Evolutionary conservation across 2,888 invertebrate genomes (phyloP).

Genomic region (Gryllus longicercus): DNA sequence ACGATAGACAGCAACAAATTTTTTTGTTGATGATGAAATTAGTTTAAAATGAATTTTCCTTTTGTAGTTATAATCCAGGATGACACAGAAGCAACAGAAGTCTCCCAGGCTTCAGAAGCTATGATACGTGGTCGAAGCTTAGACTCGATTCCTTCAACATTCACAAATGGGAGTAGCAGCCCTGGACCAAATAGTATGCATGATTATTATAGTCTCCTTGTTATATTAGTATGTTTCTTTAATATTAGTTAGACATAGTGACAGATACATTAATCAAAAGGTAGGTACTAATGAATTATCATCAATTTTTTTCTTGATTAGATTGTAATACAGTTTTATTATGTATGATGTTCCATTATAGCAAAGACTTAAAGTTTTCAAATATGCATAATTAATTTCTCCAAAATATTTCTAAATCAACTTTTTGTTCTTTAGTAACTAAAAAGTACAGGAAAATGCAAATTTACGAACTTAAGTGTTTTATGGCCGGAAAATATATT

Average conservation of each 20-base stretch:
- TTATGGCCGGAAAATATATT: no score
- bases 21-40: not conserved
- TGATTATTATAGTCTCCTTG: not conserved
- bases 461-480: no score
- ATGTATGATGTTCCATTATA: not conserved
- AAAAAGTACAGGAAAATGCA: no score
- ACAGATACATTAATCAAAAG: no score
- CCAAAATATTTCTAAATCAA: no score
- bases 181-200: conserved; percentile 56
- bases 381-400: no score
- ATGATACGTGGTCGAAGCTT: conserved; percentile 78
- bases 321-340: not conserved
- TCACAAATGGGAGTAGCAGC: conserved; percentile 83
- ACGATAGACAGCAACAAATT: not conserved
- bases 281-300: not conserved
- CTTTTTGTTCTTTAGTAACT: no score
- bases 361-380: no score
- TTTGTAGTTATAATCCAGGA: conserved; percentile 75
- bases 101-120: conserved; percentile 55
- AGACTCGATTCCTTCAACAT: conserved; percentile 85
- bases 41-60: conserved; percentile 26
- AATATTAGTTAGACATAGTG: no score
- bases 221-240: not conserved
- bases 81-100: conserved; percentile 55
- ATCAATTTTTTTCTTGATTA: not conserved